phyloP scores from a whole-genome alignment of 2,797 vertebrate genomes.

The Spea hammondii region DNA sequence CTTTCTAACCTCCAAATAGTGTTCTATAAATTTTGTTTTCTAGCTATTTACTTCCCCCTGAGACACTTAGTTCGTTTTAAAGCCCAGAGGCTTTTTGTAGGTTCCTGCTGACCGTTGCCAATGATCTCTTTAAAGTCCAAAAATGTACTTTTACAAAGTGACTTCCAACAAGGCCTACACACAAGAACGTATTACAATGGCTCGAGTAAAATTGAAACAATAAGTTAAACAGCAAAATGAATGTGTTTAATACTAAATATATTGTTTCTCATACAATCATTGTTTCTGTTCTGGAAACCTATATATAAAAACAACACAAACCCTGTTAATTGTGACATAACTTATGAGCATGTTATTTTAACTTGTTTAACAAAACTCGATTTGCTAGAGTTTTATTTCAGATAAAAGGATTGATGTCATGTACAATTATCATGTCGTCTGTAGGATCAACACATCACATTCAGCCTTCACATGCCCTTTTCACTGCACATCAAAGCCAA shows the following conservation, averaged over 20 bases:
- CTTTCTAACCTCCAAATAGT: neutral
- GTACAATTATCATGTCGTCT: neutral
- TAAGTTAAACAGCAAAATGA: neutral
- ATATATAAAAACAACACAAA: neutral
- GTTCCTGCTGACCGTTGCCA: neutral
- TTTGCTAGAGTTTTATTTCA: neutral
- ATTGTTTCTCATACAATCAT: too few relatives aligned
- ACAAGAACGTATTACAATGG: neutral
- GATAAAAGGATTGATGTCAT: neutral
- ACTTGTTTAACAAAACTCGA: neutral
- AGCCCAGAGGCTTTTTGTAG: neutral
- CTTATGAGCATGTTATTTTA: neutral
- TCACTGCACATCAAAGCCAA: neutral
- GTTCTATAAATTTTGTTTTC: neutral
- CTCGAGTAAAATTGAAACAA: neutral
- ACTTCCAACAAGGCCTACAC: constrained; percentile 9
- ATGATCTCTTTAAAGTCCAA: constrained; percentile 4
- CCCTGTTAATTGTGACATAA: neutral
- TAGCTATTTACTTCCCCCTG: neutral
- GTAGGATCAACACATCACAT: neutral
- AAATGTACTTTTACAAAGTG: neutral
- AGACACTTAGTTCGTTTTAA: neutral
- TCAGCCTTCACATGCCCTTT: neutral
- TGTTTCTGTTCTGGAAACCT: neutral
- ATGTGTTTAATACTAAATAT: neutral